Percentiles rank a stretch among this genome's conserved stretches.
phyloP scores from a whole-genome alignment of 2,888 invertebrate species.

The Orthonychiurus folsomi region DNA sequence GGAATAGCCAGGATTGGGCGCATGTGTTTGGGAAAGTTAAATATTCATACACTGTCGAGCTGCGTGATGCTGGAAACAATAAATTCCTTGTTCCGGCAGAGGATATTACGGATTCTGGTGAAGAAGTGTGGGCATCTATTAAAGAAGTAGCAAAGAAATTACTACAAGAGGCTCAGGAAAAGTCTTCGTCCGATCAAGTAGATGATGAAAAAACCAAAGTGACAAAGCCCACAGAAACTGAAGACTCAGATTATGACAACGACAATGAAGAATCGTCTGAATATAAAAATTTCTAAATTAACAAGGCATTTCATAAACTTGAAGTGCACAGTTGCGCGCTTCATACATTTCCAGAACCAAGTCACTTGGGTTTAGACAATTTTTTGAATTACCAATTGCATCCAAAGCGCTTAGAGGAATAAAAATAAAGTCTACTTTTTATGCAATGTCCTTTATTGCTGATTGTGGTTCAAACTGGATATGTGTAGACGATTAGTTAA shows the following conservation, averaged over 20 bases:
- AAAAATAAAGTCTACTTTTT: too few species aligned
- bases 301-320: too few species aligned
- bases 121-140: conserved; percentile 39
- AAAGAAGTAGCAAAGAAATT: conserved; percentile 33
- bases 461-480: too few species aligned
- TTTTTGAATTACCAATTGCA: too few species aligned
- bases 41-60: conserved; percentile 33
- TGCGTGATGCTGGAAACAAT: conserved; percentile 24
- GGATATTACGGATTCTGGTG: conserved; percentile 30
- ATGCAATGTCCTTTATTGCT: too few species aligned
- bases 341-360: too few species aligned
- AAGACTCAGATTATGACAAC: not conserved
- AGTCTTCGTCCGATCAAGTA: not conserved
- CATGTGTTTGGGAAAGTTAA: conserved; percentile 28
- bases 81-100: conserved; percentile 30
- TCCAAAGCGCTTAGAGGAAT: too few species aligned
- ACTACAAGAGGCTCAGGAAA: conserved; percentile 19
- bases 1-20: conserved; percentile 35
- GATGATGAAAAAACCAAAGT: not conserved
- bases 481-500: too few species aligned
- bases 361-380: too few species aligned
- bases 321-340: too few species aligned
- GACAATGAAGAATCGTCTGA: not conserved
- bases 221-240: not conserved
- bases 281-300: too few species aligned